Evolutionary conservation across 2,888 invertebrate genomes (phyloP).

Genomic region (Galerucella calmariensis): DNA sequence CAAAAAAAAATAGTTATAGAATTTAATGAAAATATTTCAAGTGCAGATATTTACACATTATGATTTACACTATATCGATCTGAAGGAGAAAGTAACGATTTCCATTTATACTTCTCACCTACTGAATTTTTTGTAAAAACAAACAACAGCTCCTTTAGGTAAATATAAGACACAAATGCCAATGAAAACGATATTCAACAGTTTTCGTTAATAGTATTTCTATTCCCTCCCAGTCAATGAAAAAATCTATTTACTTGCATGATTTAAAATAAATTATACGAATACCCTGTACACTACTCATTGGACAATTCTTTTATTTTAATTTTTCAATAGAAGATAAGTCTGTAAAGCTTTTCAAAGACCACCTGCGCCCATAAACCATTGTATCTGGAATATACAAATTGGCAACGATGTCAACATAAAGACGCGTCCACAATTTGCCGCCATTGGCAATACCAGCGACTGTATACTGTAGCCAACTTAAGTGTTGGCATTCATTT

Average conservation of each 20-base stretch:
- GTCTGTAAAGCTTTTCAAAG: no score
- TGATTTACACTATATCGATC: constrained; percentile 12
- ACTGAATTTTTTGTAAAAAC: neutral
- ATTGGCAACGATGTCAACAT: no score
- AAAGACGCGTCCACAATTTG: no score
- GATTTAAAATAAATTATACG: neutral
- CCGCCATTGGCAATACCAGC: no score
- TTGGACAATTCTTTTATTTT: neutral
- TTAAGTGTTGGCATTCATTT: no score
- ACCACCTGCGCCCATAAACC: no score
- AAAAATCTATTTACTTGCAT: constrained; percentile 1
- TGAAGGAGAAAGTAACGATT: constrained; percentile 16
- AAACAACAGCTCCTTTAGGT: neutral
- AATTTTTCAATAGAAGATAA: no score
- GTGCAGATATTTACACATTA: constrained; percentile 27
- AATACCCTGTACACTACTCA: constrained; percentile 20
- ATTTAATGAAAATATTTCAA: constrained; percentile 25
- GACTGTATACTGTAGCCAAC: no score
- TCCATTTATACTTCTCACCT: neutral
- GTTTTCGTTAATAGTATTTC: neutral
- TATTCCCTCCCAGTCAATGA: neutral
- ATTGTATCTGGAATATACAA: no score
- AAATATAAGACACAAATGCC: neutral
- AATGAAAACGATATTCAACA: neutral
- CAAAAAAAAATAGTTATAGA: constrained; percentile 15